Evolutionary conservation across 2,797 vertebrate genomes (phyloP), one percentile per base, ranked within the genome.

Genomic region (Clamator glandarius): DNA sequence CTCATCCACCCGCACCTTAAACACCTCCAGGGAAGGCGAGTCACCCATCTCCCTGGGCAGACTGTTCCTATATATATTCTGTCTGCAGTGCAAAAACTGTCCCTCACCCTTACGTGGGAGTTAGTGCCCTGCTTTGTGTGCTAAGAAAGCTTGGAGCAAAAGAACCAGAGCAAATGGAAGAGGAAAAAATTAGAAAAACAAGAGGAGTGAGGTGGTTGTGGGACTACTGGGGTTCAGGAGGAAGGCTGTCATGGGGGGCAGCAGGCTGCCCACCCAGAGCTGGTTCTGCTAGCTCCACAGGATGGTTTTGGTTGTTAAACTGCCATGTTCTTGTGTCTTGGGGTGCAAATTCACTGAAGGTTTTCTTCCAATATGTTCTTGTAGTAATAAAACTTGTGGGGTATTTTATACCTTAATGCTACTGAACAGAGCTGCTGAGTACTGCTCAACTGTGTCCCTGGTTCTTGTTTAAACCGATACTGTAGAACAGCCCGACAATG

Each of bases 101-200:
- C 15, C 24, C 33, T 84, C 6, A 20, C 28, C 29, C 23, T 8
- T 3, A 8, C 1, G 0, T 46, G 33, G 18, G 14, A 58, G 12
- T 77, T 79, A 54, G 15, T 87, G 39, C 25, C 28, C 18, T 50
- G 15, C n/a, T 50, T 62, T 61, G 28, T 42, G 41, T 48, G 29
- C 16, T 21, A 28, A 62, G 59, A 82, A 44, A 72, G 58, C 26
- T 15, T 31, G 7, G 11, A 57, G 33, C 11, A 68, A 28, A 82
- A 67, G 15, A 79, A 35, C 25, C 15, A 54, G 75, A 82, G 33
- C 23, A 83, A n/a, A n/a, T n/a, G n/a, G n/a, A n/a, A n/a, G n/a
- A n/a, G n/a, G n/a, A n/a, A n/a, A n/a, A n/a, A n/a, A n/a, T n/a
- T n/a, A n/a, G n/a, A n/a, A n/a, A n/a, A n/a, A n/a, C n/a, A n/a